These are phyloP conservation scores for Maccullochella peelii DNA, from an alignment of 2,113 vertebrate species.

Conservation along the genomic window DNA sequence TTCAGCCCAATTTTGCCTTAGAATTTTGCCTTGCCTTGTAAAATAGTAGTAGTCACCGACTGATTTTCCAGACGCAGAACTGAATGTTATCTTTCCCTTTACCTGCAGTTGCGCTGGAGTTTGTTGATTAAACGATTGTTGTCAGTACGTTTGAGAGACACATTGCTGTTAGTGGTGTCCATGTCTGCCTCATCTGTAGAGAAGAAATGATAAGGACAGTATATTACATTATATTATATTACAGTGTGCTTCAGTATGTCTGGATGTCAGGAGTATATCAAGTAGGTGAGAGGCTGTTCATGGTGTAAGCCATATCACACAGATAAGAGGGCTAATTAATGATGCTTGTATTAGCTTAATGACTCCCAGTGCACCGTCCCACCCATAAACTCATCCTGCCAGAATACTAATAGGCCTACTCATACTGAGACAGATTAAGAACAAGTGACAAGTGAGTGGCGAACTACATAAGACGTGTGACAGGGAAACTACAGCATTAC, in stretches of 20 bases:
- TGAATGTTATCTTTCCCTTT: not conserved
- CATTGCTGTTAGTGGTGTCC: not conserved
- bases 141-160: not conserved
- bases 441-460: not conserved
- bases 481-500: not conserved
- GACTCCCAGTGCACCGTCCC: not conserved
- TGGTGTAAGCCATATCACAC: not conserved
- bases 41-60: not conserved
- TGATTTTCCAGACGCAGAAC: not conserved
- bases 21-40: too few species aligned
- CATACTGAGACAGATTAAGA: not conserved
- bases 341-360: slow-evolving; percentile 13
- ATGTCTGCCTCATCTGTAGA: too few species aligned
- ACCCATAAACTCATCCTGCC: not conserved
- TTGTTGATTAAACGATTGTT: not conserved
- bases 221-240: too few species aligned
- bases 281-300: not conserved
- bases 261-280: not conserved
- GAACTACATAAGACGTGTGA: not conserved
- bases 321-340: not conserved
- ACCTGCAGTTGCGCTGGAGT: slow-evolving; percentile 1
- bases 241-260: not conserved
- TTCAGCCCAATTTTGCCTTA: not conserved
- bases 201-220: not conserved
- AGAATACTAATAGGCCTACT: not conserved